Evolutionary conservation across 2,888 invertebrate genomes (phyloP).

Genomic region (Perizoma flavofasciatum): DNA sequence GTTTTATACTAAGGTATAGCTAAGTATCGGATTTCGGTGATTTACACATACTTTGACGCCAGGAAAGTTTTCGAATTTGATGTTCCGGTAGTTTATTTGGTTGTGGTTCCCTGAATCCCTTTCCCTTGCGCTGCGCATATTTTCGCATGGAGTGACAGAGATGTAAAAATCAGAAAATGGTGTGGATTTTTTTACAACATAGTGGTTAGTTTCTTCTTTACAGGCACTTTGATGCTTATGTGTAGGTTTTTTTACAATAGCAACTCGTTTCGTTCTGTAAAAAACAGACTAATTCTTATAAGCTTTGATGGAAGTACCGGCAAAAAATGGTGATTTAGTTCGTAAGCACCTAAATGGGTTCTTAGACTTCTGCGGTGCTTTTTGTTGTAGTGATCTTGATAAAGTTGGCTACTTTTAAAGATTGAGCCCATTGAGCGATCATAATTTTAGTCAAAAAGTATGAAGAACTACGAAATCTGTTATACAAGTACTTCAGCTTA

Average conservation of each 20-base stretch:
- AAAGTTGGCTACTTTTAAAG: constrained; percentile 10
- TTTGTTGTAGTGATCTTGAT: constrained; percentile 22
- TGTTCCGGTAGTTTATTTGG: too few relatives aligned
- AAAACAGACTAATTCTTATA: constrained; percentile 22
- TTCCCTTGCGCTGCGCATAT: too few relatives aligned
- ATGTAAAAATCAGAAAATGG: too few relatives aligned
- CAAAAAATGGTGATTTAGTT: constrained; percentile 22
- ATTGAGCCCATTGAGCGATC: constrained; percentile 8
- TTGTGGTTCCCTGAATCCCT: too few relatives aligned
- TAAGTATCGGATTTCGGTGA: constrained; percentile 18
- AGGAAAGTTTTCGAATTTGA: too few relatives aligned
- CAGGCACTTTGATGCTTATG: constrained; percentile 9
- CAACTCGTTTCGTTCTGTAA: constrained; percentile 19
- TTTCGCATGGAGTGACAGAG: too few relatives aligned
- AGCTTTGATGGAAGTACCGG: constrained; percentile 13
- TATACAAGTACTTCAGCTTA: not conserved
- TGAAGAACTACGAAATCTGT: not conserved
- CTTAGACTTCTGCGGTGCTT: constrained; percentile 23
- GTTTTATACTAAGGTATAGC: constrained; percentile 10
- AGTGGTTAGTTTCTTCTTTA: too few relatives aligned
- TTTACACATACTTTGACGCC: constrained; percentile 10
- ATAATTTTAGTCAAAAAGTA: not conserved
- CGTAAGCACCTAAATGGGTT: constrained; percentile 17
- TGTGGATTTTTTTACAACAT: too few relatives aligned
- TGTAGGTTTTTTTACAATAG: constrained; percentile 19